Evolutionary conservation across 2,888 invertebrate genomes (phyloP), one percentile per base, ranked within the genome.

Genomic region (Cheilosia variabilis): DNA sequence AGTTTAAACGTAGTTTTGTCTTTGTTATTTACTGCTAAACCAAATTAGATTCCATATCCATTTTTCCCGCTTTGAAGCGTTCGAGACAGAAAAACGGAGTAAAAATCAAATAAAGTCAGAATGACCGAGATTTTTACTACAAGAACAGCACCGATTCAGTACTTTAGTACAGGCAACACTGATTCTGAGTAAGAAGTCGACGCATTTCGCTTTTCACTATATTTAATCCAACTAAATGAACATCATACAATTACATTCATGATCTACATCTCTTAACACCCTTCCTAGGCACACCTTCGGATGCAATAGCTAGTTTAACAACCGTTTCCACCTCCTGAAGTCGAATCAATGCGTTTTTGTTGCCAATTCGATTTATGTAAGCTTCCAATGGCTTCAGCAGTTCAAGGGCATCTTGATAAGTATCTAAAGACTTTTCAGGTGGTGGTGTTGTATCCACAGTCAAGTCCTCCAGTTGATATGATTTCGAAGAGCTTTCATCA

Each of bases 371-470:
- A 19, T 3, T 37, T 5, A 81, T 65, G n/a, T 80, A 91, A 4
- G 90, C 90, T 65, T 90, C 91, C 41, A 91, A 65, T 0, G 92
- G 91, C 24, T 90, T 90, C 0, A 91, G 83, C 47, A 91, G 88
- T n/a, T 90, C 89, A 19, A 91, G 65, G 0, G 91, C 91, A 34
- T 91, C 90, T 3, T 88, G 88, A 66, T 91, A 91, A 57, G 88
- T 89, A 10, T 89, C 89, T 4, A 91, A 41, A 10, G 77, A 19
- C 37, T 75, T 10, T 1, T 4, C 7, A 22, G 24, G 15, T 15
- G 4, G 52, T 19, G 66, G 41, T 6, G 37, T 24, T 22, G 31
- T 41, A 22, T 68, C 60, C 7, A 15, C 43, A 71, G 37, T 24
- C 24, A 43, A 15, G 15, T 34, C 13, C 2, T 19, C 34, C 9